These are phyloP conservation scores for Corynorhinus townsendii DNA, from an alignment of 2,113 vertebrate species.

Conservation along the genomic window DNA sequence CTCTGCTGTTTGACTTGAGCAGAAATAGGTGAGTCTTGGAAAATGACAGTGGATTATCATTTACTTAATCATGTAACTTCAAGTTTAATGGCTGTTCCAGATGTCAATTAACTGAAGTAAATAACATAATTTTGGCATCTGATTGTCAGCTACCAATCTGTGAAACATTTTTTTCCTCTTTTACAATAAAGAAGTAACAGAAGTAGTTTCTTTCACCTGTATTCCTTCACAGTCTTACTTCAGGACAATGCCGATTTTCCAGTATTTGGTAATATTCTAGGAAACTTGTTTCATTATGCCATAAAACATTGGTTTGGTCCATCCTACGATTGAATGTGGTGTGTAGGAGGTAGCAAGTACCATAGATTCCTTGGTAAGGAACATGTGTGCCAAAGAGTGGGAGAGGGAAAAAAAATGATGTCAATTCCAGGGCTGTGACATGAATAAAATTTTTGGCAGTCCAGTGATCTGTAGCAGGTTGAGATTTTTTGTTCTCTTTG, in stretches of 20 bases:
- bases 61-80: not conserved
- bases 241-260: not conserved
- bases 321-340: not conserved
- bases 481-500: not conserved
- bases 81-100: not conserved
- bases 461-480: not conserved
- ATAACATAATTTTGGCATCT: not conserved
- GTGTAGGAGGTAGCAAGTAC: not conserved
- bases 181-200: not conserved
- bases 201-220: not conserved
- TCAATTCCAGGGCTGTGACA: not conserved
- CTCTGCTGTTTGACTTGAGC: not conserved
- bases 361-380: not conserved
- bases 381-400: not conserved
- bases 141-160: not conserved
- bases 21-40: not conserved
- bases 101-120: not conserved
- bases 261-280: not conserved
- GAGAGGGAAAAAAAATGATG: not conserved
- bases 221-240: not conserved
- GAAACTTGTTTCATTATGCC: not conserved
- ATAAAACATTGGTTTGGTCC: not conserved
- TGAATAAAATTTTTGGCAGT: not conserved
- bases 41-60: not conserved
- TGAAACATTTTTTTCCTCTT: not conserved